Percentiles rank a stretch among this genome's conserved stretches.
Conservation (phyloP, 2,797 vertebrate genomes). For the Melanotaenia trifasciata region DNA sequence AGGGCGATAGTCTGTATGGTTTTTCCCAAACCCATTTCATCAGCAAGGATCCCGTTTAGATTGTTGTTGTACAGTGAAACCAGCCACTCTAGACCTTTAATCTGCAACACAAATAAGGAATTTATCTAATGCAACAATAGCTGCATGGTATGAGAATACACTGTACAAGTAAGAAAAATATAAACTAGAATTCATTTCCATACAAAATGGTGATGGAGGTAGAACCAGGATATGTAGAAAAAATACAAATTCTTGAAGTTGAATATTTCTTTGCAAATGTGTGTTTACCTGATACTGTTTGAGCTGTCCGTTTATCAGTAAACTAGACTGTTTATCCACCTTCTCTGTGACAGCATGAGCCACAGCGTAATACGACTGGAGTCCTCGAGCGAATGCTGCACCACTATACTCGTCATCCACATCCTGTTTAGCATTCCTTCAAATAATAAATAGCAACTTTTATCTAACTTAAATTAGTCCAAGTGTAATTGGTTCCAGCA, state of each 20-base stretch:
- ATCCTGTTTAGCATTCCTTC: conserved; percentile 91
- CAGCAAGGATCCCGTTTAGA: conserved; percentile 94
- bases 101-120: conserved; percentile 67
- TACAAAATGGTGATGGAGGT: background rate
- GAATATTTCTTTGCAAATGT: too few relatives aligned
- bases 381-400: conserved; percentile 86
- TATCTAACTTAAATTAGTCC: background rate
- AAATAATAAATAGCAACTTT: background rate
- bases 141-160: background rate
- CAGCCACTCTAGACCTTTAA: conserved; percentile 96
- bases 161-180: background rate
- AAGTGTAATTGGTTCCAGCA: background rate
- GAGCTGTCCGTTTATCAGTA: conserved; percentile 95
- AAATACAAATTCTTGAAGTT: background rate
- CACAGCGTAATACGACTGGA: conserved; percentile 96
- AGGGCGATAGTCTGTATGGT: conserved; percentile 98
- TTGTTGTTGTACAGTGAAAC: conserved; percentile 98
- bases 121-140: background rate
- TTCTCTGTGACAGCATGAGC: conserved; percentile 95
- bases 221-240: background rate
- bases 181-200: background rate
- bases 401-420: conserved; percentile 94
- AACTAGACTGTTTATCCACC: conserved; percentile 93
- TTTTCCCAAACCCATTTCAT: conserved; percentile 96
- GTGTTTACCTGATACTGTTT: conserved; percentile 94